These are phyloP conservation scores for Eubasilissa regina DNA, from an alignment of 1,140 invertebrate genomes.

Conservation along the genomic window DNA sequence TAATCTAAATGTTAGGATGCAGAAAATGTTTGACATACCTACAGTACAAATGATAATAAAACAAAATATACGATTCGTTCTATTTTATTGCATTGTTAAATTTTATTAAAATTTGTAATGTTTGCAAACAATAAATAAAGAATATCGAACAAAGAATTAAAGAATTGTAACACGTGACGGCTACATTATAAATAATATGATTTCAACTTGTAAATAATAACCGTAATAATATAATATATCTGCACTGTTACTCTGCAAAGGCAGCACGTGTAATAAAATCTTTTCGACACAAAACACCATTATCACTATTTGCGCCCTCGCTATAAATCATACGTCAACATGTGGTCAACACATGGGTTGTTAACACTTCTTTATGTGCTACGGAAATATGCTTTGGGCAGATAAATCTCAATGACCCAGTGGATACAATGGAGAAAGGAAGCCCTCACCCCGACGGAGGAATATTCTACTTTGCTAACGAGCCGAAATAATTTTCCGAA, in stretches of 20 bases:
- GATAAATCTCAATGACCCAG: conserved; percentile 20
- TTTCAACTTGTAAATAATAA: too few species aligned
- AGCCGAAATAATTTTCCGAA: neutral
- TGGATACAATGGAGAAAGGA: neutral
- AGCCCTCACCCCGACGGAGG: neutral
- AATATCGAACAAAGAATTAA: too few species aligned
- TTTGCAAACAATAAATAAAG: too few species aligned
- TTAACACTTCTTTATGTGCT: conserved; percentile 15
- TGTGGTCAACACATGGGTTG: conserved; percentile 7
- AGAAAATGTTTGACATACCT: too few species aligned
- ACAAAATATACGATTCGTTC: too few species aligned
- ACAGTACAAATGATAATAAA: too few species aligned
- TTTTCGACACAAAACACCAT: conserved; percentile 20
- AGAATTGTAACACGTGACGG: too few species aligned
- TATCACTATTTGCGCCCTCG: neutral
- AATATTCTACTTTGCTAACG: conserved; percentile 9
- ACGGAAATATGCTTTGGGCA: conserved; percentile 22
- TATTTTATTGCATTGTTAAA: too few species aligned
- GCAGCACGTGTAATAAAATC: neutral
- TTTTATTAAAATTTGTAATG: too few species aligned
- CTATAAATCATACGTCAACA: conserved; percentile 11
- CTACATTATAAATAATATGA: too few species aligned
- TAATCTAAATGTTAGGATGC: too few species aligned
- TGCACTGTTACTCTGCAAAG: neutral
- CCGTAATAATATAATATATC: too few species aligned